phyloP scores from a whole-genome alignment of 2,888 invertebrate species.

The Cancer borealis region DNA sequence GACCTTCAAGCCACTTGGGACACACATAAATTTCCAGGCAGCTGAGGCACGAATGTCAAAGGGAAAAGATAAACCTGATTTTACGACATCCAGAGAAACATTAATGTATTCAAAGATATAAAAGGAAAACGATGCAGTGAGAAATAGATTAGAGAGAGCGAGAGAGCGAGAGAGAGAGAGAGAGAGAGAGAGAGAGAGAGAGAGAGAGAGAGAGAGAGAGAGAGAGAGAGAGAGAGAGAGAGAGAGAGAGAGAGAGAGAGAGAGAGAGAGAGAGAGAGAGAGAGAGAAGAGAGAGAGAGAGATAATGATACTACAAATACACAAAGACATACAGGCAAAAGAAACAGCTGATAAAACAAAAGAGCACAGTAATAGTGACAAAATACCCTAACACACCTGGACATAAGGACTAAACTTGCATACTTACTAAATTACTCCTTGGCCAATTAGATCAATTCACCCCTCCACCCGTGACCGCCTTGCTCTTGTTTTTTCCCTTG shows the following conservation, averaged over 20 bases:
- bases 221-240: constrained; percentile 40
- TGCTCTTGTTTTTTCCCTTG: neutral
- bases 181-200: constrained; percentile 6
- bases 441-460: neutral
- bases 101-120: neutral
- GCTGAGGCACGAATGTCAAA: neutral
- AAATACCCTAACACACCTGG: neutral
- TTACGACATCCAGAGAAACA: neutral
- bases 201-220: neutral
- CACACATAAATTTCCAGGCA: neutral
- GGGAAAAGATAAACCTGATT: neutral
- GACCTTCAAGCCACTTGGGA: neutral
- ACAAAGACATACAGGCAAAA: no score
- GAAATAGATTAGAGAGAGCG: neutral
- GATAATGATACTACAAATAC: neutral
- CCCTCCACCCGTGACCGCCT: neutral
- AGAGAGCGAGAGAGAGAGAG: neutral
- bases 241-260: constrained; percentile 31
- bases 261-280: neutral
- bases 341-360: neutral
- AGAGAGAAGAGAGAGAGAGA: constrained; percentile 35
- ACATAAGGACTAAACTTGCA: neutral
- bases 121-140: neutral
- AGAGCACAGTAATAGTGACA: neutral
- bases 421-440: neutral